Base-by-base conservation (phyloP, 2,797 vertebrate species). In the Tangara arthus region DNA sequence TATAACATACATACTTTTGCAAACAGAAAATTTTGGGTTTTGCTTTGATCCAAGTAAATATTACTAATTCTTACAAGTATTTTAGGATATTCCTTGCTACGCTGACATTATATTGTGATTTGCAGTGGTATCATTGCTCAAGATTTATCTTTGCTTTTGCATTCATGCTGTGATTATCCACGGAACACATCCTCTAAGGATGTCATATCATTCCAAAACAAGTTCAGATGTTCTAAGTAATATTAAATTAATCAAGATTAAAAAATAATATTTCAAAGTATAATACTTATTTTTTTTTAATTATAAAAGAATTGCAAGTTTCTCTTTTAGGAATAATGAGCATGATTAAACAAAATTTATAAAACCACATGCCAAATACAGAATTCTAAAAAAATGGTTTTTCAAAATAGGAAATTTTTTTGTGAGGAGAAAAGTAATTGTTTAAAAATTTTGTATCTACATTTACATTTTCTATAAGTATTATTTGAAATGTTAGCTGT, bases 51-150 rank as follows among this genome's bases (percentile, higher is more conserved):
- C 4, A 64, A 56, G 16, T 26, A 42, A 53, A 32, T 0, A 4
- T 6, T 28, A 35, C 6, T 13, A 28, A 30, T 37, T 8, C 0
- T 0, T 24, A 3, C 4, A 14, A 26, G 2, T 59, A 23, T 42
- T 81, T 81, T 27, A 12, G 8, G 1, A 1, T 32, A 37, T 69
- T 60, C 12, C 24, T 60, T 68, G 7, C 2, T 50, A 17, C 32
- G 4, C 14, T 56, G 37, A 4, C 4, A 28, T 55, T 59, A 34
- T 6, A 12, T 22, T 61, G 6, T 30, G 5, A 24, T 69, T 80
- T 72, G 6, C 6, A 64, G 14, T 18, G 8, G 5, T 57, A 55
- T 37, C 8, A 32, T 27, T 32, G 13, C 34, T 32, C 14, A 64
- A 32, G 6, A 83, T 75, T 69, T 72, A 26, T 37, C 39, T 63